These are phyloP conservation scores for Tetranychus piercei DNA, from an alignment of 2,888 invertebrate species.

Conservation along the genomic window DNA sequence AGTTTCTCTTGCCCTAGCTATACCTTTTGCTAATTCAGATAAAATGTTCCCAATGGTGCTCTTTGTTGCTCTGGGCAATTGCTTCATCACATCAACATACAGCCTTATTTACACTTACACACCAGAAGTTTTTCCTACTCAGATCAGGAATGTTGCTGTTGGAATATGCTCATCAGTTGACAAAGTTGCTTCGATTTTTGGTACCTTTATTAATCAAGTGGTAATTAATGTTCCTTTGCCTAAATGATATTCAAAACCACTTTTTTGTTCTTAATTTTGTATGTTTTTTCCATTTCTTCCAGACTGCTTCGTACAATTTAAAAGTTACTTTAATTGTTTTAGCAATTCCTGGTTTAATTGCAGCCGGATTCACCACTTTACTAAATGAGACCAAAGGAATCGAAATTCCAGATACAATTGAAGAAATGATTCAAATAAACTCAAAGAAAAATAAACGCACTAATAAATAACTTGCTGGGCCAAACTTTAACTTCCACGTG, in stretches of 20 bases:
- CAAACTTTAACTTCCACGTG: not conserved
- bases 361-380: not conserved
- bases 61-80: not conserved
- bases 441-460: not conserved
- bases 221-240: not conserved
- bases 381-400: slow-evolving; percentile 2
- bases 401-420: slow-evolving; percentile 14
- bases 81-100: not conserved
- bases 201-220: not conserved
- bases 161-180: not conserved
- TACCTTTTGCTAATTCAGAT: not conserved
- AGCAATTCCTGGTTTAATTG: not conserved
- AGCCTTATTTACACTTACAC: not conserved
- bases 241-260: not conserved
- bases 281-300: not conserved
- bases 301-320: not conserved
- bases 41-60: slow-evolving; percentile 1
- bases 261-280: not conserved
- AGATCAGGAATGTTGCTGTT: not conserved
- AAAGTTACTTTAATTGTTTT: not conserved
- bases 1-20: not conserved
- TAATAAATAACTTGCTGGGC: not conserved
- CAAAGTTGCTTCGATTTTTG: not conserved
- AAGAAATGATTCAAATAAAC: slow-evolving; percentile 5
- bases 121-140: not conserved